A percentile compares a stretch with the other conserved stretches of the same genome.
These are phyloP conservation scores for Myotis vivesi DNA, from an alignment of 2,797 vertebrate genomes.

Conservation along the genomic window DNA sequence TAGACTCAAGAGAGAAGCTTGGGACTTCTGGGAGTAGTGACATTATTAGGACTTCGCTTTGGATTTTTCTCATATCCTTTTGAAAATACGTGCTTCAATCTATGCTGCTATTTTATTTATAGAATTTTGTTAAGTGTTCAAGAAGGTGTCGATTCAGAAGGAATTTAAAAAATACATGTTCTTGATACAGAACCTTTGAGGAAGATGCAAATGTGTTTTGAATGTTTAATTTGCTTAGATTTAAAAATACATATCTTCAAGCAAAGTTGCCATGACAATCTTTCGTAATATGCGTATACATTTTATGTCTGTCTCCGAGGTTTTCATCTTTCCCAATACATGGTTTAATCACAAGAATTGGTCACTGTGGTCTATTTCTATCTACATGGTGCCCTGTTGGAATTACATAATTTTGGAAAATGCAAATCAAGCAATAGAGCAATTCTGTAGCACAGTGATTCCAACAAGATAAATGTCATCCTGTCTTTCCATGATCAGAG, in stretches of 20 bases:
- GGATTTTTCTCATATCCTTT: conserved; percentile 26
- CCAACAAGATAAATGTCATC: not conserved
- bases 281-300: conserved; percentile 81
- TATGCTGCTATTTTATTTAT: not conserved
- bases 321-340: conserved; percentile 76
- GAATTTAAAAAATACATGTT: conserved; percentile 67
- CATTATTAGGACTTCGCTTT: not conserved
- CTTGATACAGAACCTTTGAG: conserved; percentile 78
- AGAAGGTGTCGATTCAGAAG: conserved; percentile 67
- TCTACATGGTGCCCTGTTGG: conserved; percentile 58
- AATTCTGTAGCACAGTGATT: not conserved
- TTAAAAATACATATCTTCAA: conserved; percentile 87
- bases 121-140: conserved; percentile 55
- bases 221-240: conserved; percentile 85
- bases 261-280: conserved; percentile 86
- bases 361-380: conserved; percentile 69
- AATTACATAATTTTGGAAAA: conserved; percentile 57
- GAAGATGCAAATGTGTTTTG: conserved; percentile 84
- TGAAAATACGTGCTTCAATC: conserved; percentile 38
- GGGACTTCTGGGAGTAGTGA: not conserved
- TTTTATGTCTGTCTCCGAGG: conserved; percentile 76
- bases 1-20: not conserved
- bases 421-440: not conserved
- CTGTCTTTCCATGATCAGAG: not conserved
- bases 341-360: conserved; percentile 66